Evolutionary conservation across 2,797 vertebrate species (phyloP).

Genomic region (Myripristis murdjan): DNA sequence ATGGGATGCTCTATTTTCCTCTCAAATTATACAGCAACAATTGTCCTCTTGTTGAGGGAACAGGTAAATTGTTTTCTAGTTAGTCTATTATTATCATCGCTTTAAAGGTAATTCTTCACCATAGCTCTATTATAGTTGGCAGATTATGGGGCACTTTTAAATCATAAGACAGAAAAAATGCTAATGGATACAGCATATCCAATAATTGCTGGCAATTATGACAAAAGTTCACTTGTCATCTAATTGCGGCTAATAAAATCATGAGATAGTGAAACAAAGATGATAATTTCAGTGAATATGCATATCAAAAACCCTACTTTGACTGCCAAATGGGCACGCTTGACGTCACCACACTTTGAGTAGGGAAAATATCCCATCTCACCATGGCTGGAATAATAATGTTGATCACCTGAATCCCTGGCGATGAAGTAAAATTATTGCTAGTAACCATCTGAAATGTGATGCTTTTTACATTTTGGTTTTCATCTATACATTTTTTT

Average conservation of each 20-base stretch:
- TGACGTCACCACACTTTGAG: slow-evolving; percentile 64
- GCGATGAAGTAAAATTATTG: background rate
- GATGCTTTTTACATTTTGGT: background rate
- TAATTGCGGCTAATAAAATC: slow-evolving; percentile 82
- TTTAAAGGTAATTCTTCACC: slow-evolving; percentile 67
- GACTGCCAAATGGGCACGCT: slow-evolving; percentile 57
- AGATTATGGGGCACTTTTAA: slow-evolving; percentile 60
- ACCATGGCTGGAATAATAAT: slow-evolving; percentile 5
- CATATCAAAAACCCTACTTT: slow-evolving; percentile 78
- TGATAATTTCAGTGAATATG: slow-evolving; percentile 74
- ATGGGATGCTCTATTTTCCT: slow-evolving; percentile 18
- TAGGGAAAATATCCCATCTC: slow-evolving; percentile 21
- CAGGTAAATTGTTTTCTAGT: slow-evolving; percentile 62
- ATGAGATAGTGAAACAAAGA: slow-evolving; percentile 69
- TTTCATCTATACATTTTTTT: background rate
- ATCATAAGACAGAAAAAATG: slow-evolving; percentile 81
- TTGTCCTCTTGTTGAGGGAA: slow-evolving; percentile 20
- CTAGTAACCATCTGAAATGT: background rate
- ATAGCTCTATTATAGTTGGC: slow-evolving; percentile 47
- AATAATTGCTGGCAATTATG: slow-evolving; percentile 85
- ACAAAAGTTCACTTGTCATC: slow-evolving; percentile 77
- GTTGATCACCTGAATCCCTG: background rate
- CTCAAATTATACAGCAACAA: slow-evolving; percentile 1
- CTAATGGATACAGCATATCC: slow-evolving; percentile 74
- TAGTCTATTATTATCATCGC: slow-evolving; percentile 59